Evolutionary conservation across 2,888 invertebrate genomes (phyloP), one percentile per base, ranked within the genome.

Genomic region (Eumacrocentrus americanus): DNA sequence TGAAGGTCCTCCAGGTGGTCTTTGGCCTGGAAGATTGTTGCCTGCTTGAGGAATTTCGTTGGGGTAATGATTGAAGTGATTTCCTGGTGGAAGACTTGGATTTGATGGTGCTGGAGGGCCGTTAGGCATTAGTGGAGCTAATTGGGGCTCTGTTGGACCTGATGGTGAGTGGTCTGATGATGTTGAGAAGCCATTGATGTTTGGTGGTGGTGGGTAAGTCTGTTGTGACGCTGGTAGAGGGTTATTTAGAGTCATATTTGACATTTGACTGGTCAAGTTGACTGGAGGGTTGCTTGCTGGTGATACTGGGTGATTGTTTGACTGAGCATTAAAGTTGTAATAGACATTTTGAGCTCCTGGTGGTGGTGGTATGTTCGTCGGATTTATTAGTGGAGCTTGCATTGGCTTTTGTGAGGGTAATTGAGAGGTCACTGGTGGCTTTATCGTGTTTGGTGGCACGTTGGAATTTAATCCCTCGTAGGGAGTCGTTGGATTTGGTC

Each of bases 211-310:
- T 54, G 67, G 62, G 29, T 29, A 29, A 29, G 9, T 29, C 9
- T 29, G 67, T 58, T 48, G 62, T 38, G 25, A 42, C 56, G 58
- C 16, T 44, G 58, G 58, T n/a, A 51, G 51, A 22, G 9, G 70
- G 67, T 71, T 69, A 18, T 67, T 67, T n/a, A 77, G 56, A 46
- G 72, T 61, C 68, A 77, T 70, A 47, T 69, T 72, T 6, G 76
- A 68, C 69, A 78, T 77, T 69, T 76, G 76, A 68, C 74, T 73
- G 9, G 68, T 67, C 54, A 76, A 57, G 57, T 69, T 71, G 58
- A 71, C 70, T 40, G 72, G 64, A 25, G 66, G 61, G 58, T 67
- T 68, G 35, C 63, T 67, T 40, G 69, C 62, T 12, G 71, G 65
- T 48, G 69, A 65, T 62, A 70, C 72, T 48, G 69, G 71, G 40